Conservation (phyloP, 2,797 vertebrate species). For the Pipistrellus nathusii region DNA sequence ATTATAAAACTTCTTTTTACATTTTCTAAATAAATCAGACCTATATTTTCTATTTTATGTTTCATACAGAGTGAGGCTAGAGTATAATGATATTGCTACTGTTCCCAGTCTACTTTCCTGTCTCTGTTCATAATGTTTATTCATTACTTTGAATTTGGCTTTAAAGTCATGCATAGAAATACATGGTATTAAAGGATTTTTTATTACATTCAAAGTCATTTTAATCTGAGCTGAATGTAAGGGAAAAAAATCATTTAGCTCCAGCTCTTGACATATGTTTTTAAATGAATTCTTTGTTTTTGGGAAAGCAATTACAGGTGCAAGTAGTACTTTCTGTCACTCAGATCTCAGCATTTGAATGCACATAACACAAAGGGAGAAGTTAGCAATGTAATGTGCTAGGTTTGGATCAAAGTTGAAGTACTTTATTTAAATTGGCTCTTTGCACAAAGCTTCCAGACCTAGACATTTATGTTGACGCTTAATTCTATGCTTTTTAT, state of each 20-base stretch:
- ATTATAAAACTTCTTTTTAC: not conserved
- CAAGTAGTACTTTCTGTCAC: not conserved
- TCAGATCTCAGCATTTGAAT: not conserved
- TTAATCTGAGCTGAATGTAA: slow-evolving; percentile 39
- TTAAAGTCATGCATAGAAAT: slow-evolving; percentile 66
- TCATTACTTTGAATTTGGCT: slow-evolving; percentile 13
- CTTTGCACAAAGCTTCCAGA: slow-evolving; percentile 1
- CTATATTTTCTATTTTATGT: not conserved
- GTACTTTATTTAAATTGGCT: slow-evolving; percentile 21
- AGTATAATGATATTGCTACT: not conserved
- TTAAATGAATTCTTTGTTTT: slow-evolving; percentile 70
- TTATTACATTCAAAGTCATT: slow-evolving; percentile 61
- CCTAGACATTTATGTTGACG: slow-evolving; percentile 15
- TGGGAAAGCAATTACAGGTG: slow-evolving; percentile 35
- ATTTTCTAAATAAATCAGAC: not conserved
- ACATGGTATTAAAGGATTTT: slow-evolving; percentile 12
- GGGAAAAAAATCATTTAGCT: slow-evolving; percentile 26
- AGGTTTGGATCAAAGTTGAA: slow-evolving; percentile 20
- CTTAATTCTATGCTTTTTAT: slow-evolving; percentile 53
- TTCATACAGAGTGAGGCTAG: not conserved
- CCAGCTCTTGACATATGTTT: slow-evolving; percentile 58
- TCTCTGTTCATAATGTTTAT: slow-evolving; percentile 55
- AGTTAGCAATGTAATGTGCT: not conserved
- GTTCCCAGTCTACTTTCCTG: not conserved
- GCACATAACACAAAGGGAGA: not conserved